Base-by-base conservation (phyloP, 2,113 vertebrate genomes). In the Hippoglossus stenolepis region DNA sequence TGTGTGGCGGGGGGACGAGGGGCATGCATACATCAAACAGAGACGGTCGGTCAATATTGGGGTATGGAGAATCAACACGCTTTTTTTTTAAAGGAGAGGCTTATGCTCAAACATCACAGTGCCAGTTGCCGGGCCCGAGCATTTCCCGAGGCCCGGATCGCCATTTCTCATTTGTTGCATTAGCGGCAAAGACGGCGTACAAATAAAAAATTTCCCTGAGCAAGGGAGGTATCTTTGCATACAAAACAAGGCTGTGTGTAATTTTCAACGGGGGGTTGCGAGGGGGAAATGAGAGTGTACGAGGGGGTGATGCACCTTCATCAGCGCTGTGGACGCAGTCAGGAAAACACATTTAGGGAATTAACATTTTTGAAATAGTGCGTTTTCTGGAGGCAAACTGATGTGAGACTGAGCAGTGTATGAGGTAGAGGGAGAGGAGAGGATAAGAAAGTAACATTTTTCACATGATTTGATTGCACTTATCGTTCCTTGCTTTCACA, bases 1-100 rank as follows among this genome's bases (percentile, higher is more conserved):
- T 6, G 17, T 5, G 23, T 1, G 56, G 12, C 3, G 82, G 92
- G 93, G 89, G 92, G 94, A 45, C 0, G 18, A 4, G 67, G 91
- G 94, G 94, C 94, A 94, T 94, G 94, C 95, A 96, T 96, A 96
- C 96, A 97, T 98, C 97, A 97, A 97, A 96, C 94, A 84, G 90
- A 92, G 96, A 96, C 95, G 94, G 94, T 95, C 95, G 95, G 97
- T 98, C 96, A 97, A 97, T 97, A 96, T 94, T 92, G 89, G 94
- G 93, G 94, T 95, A 96, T 95, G 94, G 95, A 96, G 95, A 97
- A 96, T 95, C 95, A 96, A 96, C 96, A 94, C 94, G 94, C 93
- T 82, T 80, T 82, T 31, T 31, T 31, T 83, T 90, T 77, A 82
- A 87, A 96, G 94, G 93, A 93, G 93, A 93, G 93, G 95, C 93